Evolutionary conservation across 2,113 vertebrate species (phyloP).

Genomic region (Elephantulus edwardii): DNA sequence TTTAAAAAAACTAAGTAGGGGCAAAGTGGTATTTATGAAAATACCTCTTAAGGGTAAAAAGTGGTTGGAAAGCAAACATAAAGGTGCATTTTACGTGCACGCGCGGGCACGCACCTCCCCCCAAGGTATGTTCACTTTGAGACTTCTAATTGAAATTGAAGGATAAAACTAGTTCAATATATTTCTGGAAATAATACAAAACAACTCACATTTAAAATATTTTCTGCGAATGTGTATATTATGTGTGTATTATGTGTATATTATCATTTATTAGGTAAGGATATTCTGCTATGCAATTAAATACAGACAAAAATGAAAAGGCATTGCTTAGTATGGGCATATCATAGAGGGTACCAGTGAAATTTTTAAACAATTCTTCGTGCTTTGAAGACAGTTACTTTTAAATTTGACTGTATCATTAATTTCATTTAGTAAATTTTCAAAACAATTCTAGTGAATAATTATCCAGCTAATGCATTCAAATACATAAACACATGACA

Average conservation of each 20-base stretch:
- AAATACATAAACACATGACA: neutral
- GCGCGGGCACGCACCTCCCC: too few relatives aligned
- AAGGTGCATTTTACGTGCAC: too few relatives aligned
- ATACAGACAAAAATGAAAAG: neutral
- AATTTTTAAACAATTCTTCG: neutral
- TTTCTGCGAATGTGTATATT: neutral
- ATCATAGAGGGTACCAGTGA: neutral
- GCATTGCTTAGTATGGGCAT: neutral
- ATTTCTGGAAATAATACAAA: neutral
- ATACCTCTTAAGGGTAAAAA: too few relatives aligned
- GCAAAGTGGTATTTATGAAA: too few relatives aligned
- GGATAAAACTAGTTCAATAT: conserved; percentile 37
- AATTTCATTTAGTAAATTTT: conserved; percentile 32
- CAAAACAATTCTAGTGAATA: neutral
- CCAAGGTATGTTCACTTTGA: too few relatives aligned
- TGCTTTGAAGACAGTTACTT: conserved; percentile 17
- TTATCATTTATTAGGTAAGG: neutral
- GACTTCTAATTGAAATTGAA: neutral
- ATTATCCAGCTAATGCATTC: neutral
- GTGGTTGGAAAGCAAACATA: too few relatives aligned
- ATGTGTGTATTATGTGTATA: neutral
- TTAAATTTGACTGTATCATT: conserved; percentile 6
- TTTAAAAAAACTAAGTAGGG: too few relatives aligned
- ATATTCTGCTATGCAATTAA: neutral
- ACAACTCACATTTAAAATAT: neutral